Percentiles rank a stretch among this genome's conserved stretches.
phyloP scores from a whole-genome alignment of 2,888 invertebrate genomes.

The Hedychridium roseum region DNA sequence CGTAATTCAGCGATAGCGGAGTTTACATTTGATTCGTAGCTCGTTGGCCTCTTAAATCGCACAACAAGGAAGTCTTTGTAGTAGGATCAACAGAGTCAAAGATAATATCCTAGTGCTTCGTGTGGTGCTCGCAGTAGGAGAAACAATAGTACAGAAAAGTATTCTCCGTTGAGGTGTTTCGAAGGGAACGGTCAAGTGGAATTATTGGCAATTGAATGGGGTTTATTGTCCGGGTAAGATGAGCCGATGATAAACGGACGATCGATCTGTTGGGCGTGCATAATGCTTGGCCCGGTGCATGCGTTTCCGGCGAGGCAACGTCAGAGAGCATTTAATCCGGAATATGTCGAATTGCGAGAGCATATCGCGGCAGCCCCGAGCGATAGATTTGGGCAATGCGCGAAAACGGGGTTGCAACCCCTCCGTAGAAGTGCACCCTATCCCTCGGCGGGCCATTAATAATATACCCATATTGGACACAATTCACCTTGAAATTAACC shows the following conservation, averaged over 20 bases:
- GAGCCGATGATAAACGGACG: too few relatives aligned
- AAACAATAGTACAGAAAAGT: too few relatives aligned
- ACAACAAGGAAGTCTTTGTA: background rate
- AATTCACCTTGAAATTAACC: slow-evolving; percentile 65
- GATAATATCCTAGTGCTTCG: too few relatives aligned
- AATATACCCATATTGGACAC: slow-evolving; percentile 65
- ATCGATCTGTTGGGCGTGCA: too few relatives aligned
- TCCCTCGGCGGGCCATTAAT: slow-evolving; percentile 60
- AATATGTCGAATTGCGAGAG: slow-evolving; percentile 35
- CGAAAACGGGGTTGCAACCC: slow-evolving; percentile 62
- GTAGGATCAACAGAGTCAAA: too few relatives aligned
- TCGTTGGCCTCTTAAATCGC: background rate
- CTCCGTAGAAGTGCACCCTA: slow-evolving; percentile 52
- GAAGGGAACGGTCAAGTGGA: too few relatives aligned
- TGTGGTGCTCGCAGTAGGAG: too few relatives aligned
- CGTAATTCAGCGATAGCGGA: slow-evolving; percentile 53
- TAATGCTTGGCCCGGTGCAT: too few relatives aligned
- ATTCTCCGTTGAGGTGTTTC: too few relatives aligned
- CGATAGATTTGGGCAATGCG: slow-evolving; percentile 61
- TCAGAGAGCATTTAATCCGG: slow-evolving; percentile 46
- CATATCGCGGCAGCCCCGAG: slow-evolving; percentile 44
- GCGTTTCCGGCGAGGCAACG: too few relatives aligned
- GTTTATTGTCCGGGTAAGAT: too few relatives aligned
- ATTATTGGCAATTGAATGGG: too few relatives aligned
- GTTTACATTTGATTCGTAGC: slow-evolving; percentile 6